phyloP scores from a whole-genome alignment of 1,140 invertebrate species.

The Lordiphosa stackelbergi region DNA sequence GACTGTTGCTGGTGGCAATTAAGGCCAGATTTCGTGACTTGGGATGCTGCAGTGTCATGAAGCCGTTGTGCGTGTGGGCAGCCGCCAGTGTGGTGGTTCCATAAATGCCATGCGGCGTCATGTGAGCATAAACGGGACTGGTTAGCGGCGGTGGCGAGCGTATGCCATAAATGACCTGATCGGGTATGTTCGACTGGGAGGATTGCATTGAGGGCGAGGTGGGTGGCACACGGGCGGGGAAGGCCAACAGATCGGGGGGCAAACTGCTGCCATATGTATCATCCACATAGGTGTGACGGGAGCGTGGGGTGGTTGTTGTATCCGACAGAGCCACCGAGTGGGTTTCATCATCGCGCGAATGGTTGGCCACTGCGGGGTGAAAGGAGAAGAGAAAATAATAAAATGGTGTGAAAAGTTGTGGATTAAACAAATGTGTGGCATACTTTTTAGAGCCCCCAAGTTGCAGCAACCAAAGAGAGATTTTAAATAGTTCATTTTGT shows the following conservation, averaged over 20 bases:
- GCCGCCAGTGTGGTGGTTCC: conserved; percentile 65
- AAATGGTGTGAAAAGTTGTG: background rate
- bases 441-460: too few relatives aligned
- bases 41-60: conserved; percentile 76
- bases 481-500: too few relatives aligned
- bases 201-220: conserved; percentile 85
- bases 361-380: conserved; percentile 75
- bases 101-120: conserved; percentile 73
- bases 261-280: conserved; percentile 69
- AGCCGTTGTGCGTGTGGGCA: conserved; percentile 61
- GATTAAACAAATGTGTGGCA: too few relatives aligned
- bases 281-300: conserved; percentile 70
- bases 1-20: conserved; percentile 78
- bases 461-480: too few relatives aligned
- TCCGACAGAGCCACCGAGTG: conserved; percentile 80
- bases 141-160: conserved; percentile 66
- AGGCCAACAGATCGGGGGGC: conserved; percentile 89
- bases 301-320: conserved; percentile 64
- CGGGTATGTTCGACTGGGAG: conserved; percentile 87
- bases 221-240: conserved; percentile 81
- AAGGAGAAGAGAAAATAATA: background rate
- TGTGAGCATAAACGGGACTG: conserved; percentile 75
- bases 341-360: conserved; percentile 81
- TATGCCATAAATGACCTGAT: conserved; percentile 77
- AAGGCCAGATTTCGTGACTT: conserved; percentile 70